These are phyloP conservation scores for Macrobrachium rosenbergii DNA, from an alignment of 1,140 invertebrate genomes.

Conservation along the genomic window DNA sequence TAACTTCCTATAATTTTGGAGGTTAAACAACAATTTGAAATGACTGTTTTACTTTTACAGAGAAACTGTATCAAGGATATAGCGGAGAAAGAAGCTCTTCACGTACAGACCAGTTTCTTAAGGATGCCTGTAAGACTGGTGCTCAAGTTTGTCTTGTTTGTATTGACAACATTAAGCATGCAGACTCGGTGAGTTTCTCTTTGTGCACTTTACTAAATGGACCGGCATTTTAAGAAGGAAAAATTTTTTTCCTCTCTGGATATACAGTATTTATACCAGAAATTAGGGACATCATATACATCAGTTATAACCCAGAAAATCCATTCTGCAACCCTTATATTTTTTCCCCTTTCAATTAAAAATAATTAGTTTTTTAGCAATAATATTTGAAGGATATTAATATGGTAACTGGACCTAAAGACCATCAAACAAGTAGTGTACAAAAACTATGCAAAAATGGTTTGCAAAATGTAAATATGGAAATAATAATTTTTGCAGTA, in stretches of 20 bases:
- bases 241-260: not conserved
- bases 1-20: too few relatives aligned
- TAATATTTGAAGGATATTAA: too few relatives aligned
- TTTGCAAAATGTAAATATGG: too few relatives aligned
- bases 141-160: constrained; percentile 91
- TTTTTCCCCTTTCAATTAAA: not conserved
- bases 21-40: too few relatives aligned
- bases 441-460: too few relatives aligned
- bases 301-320: not conserved
- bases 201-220: constrained; percentile 66
- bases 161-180: constrained; percentile 87
- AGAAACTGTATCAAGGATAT: constrained; percentile 40
- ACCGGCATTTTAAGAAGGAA: not conserved
- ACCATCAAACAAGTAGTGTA: too few relatives aligned
- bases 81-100: constrained; percentile 12
- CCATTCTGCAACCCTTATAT: constrained; percentile 13
- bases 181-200: constrained; percentile 77
- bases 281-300: not conserved
- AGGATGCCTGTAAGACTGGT: constrained; percentile 82
- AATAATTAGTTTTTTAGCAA: not conserved
- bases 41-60: constrained; percentile 4
- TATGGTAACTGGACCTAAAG: too few relatives aligned
- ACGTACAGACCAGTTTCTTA: constrained; percentile 79
- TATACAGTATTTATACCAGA: not conserved
- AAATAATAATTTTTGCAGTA: too few relatives aligned